Base-by-base conservation (phyloP, 2,113 vertebrate genomes). In the Sminthopsis crassicaudata region DNA sequence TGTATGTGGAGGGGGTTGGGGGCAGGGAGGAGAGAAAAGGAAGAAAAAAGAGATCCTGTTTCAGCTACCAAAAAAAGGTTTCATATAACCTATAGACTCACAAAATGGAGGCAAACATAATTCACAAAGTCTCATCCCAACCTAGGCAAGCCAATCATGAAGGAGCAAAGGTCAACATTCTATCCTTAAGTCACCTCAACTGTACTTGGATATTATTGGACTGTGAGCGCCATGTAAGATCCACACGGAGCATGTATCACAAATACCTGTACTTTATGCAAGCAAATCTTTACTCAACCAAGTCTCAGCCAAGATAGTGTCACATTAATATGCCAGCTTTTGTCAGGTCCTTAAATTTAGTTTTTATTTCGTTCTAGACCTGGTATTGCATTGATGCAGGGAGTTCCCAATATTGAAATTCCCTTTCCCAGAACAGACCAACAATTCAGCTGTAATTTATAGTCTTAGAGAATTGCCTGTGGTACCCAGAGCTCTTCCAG, bases 31-130 rank as follows among this genome's bases (percentile, higher is more conserved):
- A 90, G 76, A 60, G 90, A 46, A 94, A 88, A 53, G 14, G 12
- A 95, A 89, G 24, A n/a, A 22, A 96, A 30, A 92, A 11, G 8
- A 67, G 92, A 42, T 8, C 93, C 16, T 93, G 2, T 96, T 97
- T 98, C 84, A 95, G 90, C 94, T 94, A 52, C 27, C 96, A 53
- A 3, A 94, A 25, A 95, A 97, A 91, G 16, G 14, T 92, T 90
- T 90, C 50, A 26, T 91, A 91, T 90, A 48, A 92, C 91, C n/a
- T 36, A 93, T 93, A 84, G 54, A 84, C 30, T 48, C 93, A 92
- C 19, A 46, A 36, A 84, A 84, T 22, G n/a, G 67, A 42, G n/a
- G 16, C 36, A 84, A 84, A 94, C 93, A 97, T 89, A 93, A 92
- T 76, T 91, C 14, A 76, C 6, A 7, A 26, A 92, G 92, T 91